These are phyloP conservation scores for Spodoptera picta DNA, from an alignment of 2,888 invertebrate species.

Conservation along the genomic window DNA sequence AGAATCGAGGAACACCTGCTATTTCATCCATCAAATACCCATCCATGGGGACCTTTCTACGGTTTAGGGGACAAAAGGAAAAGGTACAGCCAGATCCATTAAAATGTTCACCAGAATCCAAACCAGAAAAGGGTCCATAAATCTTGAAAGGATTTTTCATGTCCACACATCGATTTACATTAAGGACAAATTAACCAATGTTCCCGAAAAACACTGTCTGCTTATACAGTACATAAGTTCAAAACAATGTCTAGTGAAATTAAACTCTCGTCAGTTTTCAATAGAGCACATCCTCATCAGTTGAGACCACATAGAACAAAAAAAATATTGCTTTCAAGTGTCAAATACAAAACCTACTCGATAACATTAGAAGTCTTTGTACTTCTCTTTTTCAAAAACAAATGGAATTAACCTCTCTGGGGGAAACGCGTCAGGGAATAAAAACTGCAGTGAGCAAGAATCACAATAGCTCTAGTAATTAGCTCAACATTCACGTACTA, in stretches of 20 bases:
- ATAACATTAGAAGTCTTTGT: slow-evolving; percentile 49
- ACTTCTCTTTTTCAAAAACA: slow-evolving; percentile 44
- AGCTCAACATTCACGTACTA: slow-evolving; percentile 52
- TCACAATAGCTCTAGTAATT: slow-evolving; percentile 49
- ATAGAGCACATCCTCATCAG: no score
- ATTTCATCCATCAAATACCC: slow-evolving; percentile 18
- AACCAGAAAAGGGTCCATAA: slow-evolving; percentile 25
- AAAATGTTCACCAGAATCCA: slow-evolving; percentile 18
- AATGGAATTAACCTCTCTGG: slow-evolving; percentile 34
- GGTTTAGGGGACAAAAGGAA: slow-evolving; percentile 33
- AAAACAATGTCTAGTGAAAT: no score
- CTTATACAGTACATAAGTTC: no score
- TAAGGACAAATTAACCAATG: slow-evolving; percentile 1
- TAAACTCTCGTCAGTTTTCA: no score
- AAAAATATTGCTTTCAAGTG: no score
- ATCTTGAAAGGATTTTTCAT: slow-evolving; percentile 21
- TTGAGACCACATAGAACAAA: no score
- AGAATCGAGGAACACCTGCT: background rate
- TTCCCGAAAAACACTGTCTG: no score
- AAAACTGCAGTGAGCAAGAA: slow-evolving; percentile 46
- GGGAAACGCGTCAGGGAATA: slow-evolving; percentile 46
- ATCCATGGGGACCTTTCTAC: slow-evolving; percentile 29
- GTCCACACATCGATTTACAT: slow-evolving; percentile 15
- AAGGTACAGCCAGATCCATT: slow-evolving; percentile 38
- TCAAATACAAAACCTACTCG: slow-evolving; percentile 40